Evolutionary conservation across 2,113 vertebrate species (phyloP).

Genomic region (Datnioides undecimradiatus): DNA sequence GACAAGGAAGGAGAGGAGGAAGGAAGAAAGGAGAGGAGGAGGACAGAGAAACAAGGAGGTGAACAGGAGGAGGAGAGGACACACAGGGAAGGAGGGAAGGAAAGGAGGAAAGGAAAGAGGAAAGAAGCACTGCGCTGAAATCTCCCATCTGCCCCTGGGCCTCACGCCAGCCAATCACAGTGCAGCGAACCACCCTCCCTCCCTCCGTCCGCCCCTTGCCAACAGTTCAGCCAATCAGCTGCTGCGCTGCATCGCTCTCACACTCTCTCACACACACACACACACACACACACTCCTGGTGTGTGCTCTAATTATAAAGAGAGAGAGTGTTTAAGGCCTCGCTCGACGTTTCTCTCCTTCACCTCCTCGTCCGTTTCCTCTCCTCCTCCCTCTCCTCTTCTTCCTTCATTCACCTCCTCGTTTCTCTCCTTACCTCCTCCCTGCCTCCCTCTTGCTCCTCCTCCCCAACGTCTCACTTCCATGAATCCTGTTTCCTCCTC

Average conservation of each 20-base stretch:
- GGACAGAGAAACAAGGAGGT: too few relatives aligned
- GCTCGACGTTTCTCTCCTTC: slow-evolving; percentile 18
- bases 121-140: slow-evolving; percentile 38
- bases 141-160: slow-evolving; percentile 51
- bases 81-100: not conserved
- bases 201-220: slow-evolving; percentile 44
- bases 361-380: not conserved
- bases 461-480: not conserved
- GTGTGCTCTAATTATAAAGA: slow-evolving; percentile 46
- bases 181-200: slow-evolving; percentile 12
- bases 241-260: not conserved
- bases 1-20: not conserved
- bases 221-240: slow-evolving; percentile 61
- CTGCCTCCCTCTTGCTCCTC: not conserved
- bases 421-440: not conserved
- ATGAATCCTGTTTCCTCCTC: too few relatives aligned
- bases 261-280: slow-evolving; percentile 19
- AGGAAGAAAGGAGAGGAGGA: not conserved
- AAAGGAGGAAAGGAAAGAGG: too few relatives aligned
- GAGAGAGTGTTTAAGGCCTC: slow-evolving; percentile 15
- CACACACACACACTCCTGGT: slow-evolving; percentile 17
- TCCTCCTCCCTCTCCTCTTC: too few relatives aligned
- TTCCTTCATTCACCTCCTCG: not conserved
- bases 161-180: slow-evolving; percentile 44
- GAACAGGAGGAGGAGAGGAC: too few relatives aligned